Evolutionary conservation across 2,113 vertebrate species (phyloP).

Genomic region (Microcebus griseorufus): DNA sequence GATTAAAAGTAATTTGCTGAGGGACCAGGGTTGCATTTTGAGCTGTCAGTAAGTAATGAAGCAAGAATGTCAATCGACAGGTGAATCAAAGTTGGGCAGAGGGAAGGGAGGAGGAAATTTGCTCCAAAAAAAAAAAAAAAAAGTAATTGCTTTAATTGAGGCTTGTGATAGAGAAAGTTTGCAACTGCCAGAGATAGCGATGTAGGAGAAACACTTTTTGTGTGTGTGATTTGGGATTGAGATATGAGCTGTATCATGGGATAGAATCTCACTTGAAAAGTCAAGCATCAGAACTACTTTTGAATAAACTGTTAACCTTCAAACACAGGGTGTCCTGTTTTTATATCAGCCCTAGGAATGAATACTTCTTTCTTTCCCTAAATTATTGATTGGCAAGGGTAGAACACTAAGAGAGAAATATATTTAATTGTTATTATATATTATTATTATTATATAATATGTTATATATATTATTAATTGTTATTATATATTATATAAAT

Average conservation of each 20-base stretch:
- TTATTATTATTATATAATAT: too few species aligned
- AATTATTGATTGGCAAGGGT: not conserved
- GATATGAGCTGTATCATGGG: not conserved
- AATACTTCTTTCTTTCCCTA: not conserved
- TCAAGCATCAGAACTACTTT: not conserved
- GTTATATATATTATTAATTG: too few species aligned
- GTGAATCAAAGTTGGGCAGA: constrained; percentile 84
- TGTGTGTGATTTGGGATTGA: not conserved
- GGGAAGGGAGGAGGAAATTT: constrained; percentile 78
- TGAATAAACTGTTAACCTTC: not conserved
- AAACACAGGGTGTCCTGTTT: not conserved
- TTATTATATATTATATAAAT: too few species aligned
- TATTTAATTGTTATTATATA: not conserved
- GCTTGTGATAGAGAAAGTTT: constrained; percentile 80
- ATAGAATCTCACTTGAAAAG: not conserved
- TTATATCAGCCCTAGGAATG: not conserved
- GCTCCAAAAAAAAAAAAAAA: constrained; percentile 78
- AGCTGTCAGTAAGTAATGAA: constrained; percentile 87
- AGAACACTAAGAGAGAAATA: not conserved
- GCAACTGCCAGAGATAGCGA: constrained; percentile 76
- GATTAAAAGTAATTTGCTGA: constrained; percentile 86
- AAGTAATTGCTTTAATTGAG: constrained; percentile 82
- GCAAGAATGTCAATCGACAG: constrained; percentile 85
- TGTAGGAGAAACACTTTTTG: constrained; percentile 62
- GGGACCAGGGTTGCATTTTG: constrained; percentile 78